A percentile compares a stretch with the other conserved stretches of the same genome.
phyloP scores from a whole-genome alignment of 2,113 vertebrate species.

The Lampris megalopsis region DNA sequence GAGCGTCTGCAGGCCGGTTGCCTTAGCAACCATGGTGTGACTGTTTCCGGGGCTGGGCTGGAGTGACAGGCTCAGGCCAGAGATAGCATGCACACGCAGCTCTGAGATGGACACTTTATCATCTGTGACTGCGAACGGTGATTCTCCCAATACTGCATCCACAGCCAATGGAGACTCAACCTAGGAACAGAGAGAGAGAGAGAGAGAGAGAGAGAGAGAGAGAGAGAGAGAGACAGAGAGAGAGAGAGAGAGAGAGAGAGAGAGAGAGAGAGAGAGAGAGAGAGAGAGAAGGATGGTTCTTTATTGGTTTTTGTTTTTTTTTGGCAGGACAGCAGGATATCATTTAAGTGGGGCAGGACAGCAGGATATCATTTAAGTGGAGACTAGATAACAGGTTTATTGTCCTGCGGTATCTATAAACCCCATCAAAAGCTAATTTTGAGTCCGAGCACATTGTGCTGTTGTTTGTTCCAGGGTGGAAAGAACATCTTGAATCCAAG shows the following conservation, averaged over 20 bases:
- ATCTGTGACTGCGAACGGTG: conserved; percentile 89
- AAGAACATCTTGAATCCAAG: conserved; percentile 18
- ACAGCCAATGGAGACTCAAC: conserved; percentile 93
- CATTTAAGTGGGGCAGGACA: conserved; percentile 26
- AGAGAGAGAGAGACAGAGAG: neutral
- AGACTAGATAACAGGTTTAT: conserved; percentile 61
- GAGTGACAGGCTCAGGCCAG: conserved; percentile 90
- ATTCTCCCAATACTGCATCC: conserved; percentile 91
- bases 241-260: too few species aligned
- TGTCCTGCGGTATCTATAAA: conserved; percentile 64
- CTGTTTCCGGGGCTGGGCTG: conserved; percentile 95
- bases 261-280: neutral
- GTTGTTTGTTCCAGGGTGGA: conserved; percentile 34
- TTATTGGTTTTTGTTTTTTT: conserved; percentile 41
- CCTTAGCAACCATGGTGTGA: conserved; percentile 96
- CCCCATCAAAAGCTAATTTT: conserved; percentile 54
- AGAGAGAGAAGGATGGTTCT: neutral
- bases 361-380: conserved; percentile 26
- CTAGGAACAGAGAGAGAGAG: conserved; percentile 70
- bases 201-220: neutral
- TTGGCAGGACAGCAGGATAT: conserved; percentile 33
- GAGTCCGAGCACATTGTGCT: conserved; percentile 54
- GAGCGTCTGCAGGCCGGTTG: conserved; percentile 89
- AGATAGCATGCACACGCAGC: conserved; percentile 90
- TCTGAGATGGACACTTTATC: conserved; percentile 96